Conservation (phyloP, 1,140 invertebrate genomes). For the Nasonia vitripennis region DNA sequence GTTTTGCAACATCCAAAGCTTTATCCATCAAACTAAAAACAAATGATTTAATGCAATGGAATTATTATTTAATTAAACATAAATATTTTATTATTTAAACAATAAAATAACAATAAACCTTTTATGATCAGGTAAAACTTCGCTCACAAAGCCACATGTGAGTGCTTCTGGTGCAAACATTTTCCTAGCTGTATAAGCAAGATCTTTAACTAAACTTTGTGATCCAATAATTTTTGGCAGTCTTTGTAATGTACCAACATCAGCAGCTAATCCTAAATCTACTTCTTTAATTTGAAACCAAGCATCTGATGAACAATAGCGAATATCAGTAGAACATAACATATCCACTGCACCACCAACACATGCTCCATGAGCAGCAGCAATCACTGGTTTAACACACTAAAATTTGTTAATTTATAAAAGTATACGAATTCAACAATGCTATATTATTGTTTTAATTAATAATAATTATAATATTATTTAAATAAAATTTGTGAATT, state of each 20-base stretch:
- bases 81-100: constrained; percentile 7
- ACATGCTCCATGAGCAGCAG: constrained; percentile 91
- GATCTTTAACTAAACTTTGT: constrained; percentile 89
- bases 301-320: constrained; percentile 93
- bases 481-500: not conserved
- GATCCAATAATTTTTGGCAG: constrained; percentile 95
- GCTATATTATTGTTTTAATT: not conserved
- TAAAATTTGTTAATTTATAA: constrained; percentile 63
- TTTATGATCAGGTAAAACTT: constrained; percentile 83
- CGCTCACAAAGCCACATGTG: constrained; percentile 84
- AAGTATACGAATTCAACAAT: not conserved
- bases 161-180: constrained; percentile 88
- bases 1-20: constrained; percentile 83
- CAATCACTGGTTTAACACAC: constrained; percentile 93
- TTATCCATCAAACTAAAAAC: constrained; percentile 80
- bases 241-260: constrained; percentile 95
- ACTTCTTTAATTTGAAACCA: constrained; percentile 96
- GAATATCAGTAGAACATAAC: constrained; percentile 91
- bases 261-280: constrained; percentile 91
- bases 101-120: constrained; percentile 73
- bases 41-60: constrained; percentile 29
- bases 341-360: constrained; percentile 94
- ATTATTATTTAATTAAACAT: not conserved
- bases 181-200: constrained; percentile 91
- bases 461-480: not conserved